Evolutionary conservation across 2,888 invertebrate species (phyloP), one percentile per base, ranked within the genome.

Genomic region (Luperina nickerlii): DNA sequence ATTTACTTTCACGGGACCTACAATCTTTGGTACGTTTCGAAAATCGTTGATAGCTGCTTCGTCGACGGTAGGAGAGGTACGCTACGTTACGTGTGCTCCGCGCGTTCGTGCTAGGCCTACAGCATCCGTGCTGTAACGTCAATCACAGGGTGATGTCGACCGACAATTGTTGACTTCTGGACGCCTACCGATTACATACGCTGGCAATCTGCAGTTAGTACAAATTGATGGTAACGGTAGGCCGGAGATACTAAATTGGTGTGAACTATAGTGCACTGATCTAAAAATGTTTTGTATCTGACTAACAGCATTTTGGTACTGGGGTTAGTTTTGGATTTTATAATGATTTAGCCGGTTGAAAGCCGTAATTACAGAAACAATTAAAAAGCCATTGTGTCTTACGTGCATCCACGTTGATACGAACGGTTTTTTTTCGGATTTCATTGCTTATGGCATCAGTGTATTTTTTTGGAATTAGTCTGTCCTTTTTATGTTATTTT

Each of bases 131-230:
- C 3, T 24, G 51, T 62, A 27, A 9, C 24, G 80, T 68, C 76
- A 84, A 79, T 84, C 66, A 63, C 48, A 54, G 45, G 60, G 60
- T 45, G 69, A 76, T 82, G 60, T 70, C 32, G 70, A 57, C n/a
- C 69, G 54, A 9, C 42, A 27, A 32, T 20, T 66, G 73, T 73
- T 73, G 83, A 73, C 57, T 62, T 62, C 42, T 27, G 24, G 27
- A 68, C 20, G n/a, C 81, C 70, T 62, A 57, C 70, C 24, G 74
- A 71, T 84, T 74, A 67, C 62, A 80, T 18, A 62, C 24, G 24
- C 51, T 4, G 6, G 54, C 48, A 54, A 82, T 74, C 48, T 71
- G 66, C 20, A 38, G 65, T 74, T 78, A 80, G 45, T n/a, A 63
- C 3, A 45, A 27, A 80, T 78, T 71, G 71, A 80, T 65, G 54